phyloP scores from a whole-genome alignment of 2,113 vertebrate genomes.

The Anoplopoma fimbria region DNA sequence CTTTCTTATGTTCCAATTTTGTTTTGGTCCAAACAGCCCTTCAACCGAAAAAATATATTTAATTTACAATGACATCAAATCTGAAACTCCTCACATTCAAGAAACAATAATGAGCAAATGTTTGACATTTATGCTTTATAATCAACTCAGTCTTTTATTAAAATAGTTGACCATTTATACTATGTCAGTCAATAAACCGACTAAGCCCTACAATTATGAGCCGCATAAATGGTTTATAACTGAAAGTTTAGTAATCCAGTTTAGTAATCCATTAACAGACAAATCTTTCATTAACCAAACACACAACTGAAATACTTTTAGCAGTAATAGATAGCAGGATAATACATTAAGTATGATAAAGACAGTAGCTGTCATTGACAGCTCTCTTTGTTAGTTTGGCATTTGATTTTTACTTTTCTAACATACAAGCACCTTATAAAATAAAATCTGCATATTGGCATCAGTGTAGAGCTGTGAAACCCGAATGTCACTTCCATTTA shows the following conservation, averaged over 20 bases:
- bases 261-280: neutral
- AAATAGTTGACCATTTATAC: neutral
- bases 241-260: too few species aligned
- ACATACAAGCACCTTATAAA: slow-evolving; percentile 21
- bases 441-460: slow-evolving; percentile 52
- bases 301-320: neutral
- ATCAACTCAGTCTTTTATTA: neutral
- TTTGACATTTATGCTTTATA: neutral
- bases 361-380: neutral
- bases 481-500: slow-evolving; percentile 63
- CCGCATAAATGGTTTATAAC: neutral
- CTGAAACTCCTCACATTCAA: neutral
- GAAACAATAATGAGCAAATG: neutral
- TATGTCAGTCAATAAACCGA: neutral
- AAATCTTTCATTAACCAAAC: neutral
- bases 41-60: neutral
- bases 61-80: neutral
- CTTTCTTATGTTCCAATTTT: neutral
- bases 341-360: slow-evolving; percentile 2
- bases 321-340: neutral
- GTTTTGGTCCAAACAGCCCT: neutral
- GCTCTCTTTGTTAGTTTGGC: neutral
- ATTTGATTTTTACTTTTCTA: slow-evolving; percentile 15
- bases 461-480: slow-evolving; percentile 20
- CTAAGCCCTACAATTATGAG: neutral